Evolutionary conservation across 2,888 invertebrate species (phyloP), one percentile per base, ranked within the genome.

Genomic region (Thereva unica): DNA sequence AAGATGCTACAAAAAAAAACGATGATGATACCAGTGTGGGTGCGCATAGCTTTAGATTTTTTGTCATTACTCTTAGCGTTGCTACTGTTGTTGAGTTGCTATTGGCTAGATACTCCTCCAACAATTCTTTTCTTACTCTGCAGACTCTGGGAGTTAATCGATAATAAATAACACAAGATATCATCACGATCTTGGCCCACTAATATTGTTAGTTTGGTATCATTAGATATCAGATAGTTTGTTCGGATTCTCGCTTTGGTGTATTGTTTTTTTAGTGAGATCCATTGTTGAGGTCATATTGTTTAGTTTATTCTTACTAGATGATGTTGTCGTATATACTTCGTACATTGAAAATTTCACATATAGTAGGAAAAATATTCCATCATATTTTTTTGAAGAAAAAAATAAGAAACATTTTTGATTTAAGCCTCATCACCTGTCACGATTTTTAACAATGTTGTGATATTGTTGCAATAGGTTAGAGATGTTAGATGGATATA

Each of bases 131-230:
- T 50, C 53, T 42, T 52, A 44, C 9, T 41, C 34, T 6, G 6
- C 3, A 38, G 38, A n/a, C 10, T 40, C 34, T 41, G 50, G 35
- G 35, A 9, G 38, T 34, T 50, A 61, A 61, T 69, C 64, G 67
- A 69, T 66, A 66, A 70, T 69, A 69, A 68, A 70, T 67, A 56
- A 68, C 63, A 54, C 35, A 49, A 63, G 68, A 70, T 65, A 65
- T 47, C 47, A 66, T 67, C 68, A 70, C 70, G 70, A 70, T 70
- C 70, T 70, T 70, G 70, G 68, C 70, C 70, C 67, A 70, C 52
- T 70, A 67, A 64, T 67, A 67, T 64, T 55, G 45, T 64, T 61
- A 61, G 40, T 61, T 61, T 61, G 38, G 53, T 53, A 50, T 12
- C 61, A 50, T 50, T 50, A 50, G 61, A 40, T 61, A 61, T 61